A percentile compares a stretch with the other conserved stretches of the same genome.
Evolutionary conservation across 2,797 vertebrate genomes (phyloP).

Genomic region (Coccyzus lansbergi): DNA sequence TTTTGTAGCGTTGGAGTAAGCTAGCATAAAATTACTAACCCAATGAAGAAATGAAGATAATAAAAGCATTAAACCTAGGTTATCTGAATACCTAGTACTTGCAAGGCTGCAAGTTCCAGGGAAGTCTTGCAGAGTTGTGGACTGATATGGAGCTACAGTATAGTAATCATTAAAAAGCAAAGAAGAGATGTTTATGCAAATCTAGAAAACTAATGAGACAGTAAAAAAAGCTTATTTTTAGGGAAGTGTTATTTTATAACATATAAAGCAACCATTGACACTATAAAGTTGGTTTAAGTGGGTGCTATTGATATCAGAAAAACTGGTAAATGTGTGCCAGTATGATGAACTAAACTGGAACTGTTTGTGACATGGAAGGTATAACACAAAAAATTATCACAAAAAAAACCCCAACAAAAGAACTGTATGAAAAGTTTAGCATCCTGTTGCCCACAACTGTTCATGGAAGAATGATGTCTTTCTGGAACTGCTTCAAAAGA

Average conservation of each 20-base stretch:
- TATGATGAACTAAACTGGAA: background rate
- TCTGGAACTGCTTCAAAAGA: background rate
- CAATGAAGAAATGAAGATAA: background rate
- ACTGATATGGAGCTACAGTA: background rate
- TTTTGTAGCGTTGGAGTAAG: background rate
- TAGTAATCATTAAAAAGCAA: background rate
- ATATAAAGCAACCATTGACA: background rate
- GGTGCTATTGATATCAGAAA: background rate
- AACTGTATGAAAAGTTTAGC: background rate
- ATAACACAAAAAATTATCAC: background rate
- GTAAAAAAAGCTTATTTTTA: background rate
- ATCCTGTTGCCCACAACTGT: rapidly evolving
- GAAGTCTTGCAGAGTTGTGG: background rate
- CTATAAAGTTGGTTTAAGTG: background rate
- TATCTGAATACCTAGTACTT: background rate
- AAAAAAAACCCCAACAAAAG: background rate
- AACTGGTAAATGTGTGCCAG: background rate
- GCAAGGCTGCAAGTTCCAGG: background rate
- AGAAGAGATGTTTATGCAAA: background rate
- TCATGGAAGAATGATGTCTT: background rate
- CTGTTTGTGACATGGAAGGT: background rate
- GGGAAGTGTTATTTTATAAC: background rate
- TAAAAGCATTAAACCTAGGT: background rate
- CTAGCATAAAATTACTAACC: background rate
- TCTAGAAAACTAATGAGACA: background rate